Evolutionary conservation across 2,888 invertebrate species (phyloP).

Genomic region (Crocallis elinguaria): DNA sequence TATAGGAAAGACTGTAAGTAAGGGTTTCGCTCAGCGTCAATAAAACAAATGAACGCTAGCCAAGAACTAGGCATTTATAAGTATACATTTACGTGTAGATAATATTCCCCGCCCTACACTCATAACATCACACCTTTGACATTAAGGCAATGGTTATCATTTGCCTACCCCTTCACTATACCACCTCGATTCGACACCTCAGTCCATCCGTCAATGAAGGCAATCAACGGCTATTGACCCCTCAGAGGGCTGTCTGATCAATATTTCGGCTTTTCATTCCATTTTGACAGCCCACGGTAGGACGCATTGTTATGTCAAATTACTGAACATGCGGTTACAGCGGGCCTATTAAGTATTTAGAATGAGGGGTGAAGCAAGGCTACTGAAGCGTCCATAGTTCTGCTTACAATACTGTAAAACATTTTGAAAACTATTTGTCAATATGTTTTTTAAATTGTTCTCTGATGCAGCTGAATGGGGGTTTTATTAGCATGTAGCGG

Average conservation of each 20-base stretch:
- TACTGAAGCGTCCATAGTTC: neutral
- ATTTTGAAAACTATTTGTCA: too few species aligned
- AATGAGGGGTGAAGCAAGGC: neutral
- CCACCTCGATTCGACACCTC: slow-evolving; percentile 37
- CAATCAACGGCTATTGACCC: slow-evolving; percentile 67
- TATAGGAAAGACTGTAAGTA: too few species aligned
- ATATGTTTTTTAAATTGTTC: too few species aligned
- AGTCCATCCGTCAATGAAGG: slow-evolving; percentile 57
- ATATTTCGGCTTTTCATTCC: slow-evolving; percentile 69
- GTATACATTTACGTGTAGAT: neutral
- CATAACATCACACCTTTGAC: neutral
- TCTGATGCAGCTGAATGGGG: too few species aligned
- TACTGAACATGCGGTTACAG: slow-evolving; percentile 20
- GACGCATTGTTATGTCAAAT: slow-evolving; percentile 44
- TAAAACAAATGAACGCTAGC: too few species aligned
- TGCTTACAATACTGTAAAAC: too few species aligned
- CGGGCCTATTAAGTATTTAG: slow-evolving; percentile 14
- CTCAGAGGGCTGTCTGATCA: slow-evolving; percentile 53
- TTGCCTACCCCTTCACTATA: neutral
- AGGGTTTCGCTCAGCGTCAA: too few species aligned
- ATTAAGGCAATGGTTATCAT: neutral
- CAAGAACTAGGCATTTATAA: too few species aligned
- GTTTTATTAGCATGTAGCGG: too few species aligned
- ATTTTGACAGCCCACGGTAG: slow-evolving; percentile 56
- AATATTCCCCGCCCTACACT: neutral